phyloP scores from a whole-genome alignment of 2,113 vertebrate species.

The Morone saxatilis region DNA sequence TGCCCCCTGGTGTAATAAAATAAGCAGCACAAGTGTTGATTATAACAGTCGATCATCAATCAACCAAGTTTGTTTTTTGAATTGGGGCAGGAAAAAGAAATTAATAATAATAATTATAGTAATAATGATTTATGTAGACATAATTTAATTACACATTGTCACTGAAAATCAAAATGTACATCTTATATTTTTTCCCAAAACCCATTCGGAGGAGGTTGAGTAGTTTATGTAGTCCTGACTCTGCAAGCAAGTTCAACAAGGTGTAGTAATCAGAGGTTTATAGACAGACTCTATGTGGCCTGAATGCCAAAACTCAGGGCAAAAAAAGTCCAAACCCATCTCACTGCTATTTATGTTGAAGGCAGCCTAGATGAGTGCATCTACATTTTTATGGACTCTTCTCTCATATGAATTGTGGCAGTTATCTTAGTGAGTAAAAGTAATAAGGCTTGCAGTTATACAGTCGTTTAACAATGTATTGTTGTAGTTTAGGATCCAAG shows the following conservation, averaged over 20 bases:
- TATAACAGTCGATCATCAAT: neutral
- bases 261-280: neutral
- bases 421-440: neutral
- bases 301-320: neutral
- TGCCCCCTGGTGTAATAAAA: constrained; percentile 74
- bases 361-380: neutral
- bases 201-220: too few species aligned
- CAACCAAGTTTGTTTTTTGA: too few species aligned
- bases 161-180: neutral
- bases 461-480: neutral
- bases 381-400: too few species aligned
- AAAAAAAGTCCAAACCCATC: neutral
- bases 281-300: neutral
- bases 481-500: neutral
- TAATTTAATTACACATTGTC: neutral
- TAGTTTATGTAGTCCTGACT: neutral
- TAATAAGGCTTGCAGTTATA: too few species aligned
- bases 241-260: neutral
- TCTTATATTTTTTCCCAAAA: too few species aligned
- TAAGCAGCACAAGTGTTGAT: constrained; percentile 26
- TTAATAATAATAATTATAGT: too few species aligned
- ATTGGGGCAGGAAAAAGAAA: too few species aligned
- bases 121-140: neutral
- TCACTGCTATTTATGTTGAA: neutral
- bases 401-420: too few species aligned